These are phyloP conservation scores for Caenorhabditis remanei DNA, from an alignment of 1,140 invertebrate genomes.

Conservation along the genomic window DNA sequence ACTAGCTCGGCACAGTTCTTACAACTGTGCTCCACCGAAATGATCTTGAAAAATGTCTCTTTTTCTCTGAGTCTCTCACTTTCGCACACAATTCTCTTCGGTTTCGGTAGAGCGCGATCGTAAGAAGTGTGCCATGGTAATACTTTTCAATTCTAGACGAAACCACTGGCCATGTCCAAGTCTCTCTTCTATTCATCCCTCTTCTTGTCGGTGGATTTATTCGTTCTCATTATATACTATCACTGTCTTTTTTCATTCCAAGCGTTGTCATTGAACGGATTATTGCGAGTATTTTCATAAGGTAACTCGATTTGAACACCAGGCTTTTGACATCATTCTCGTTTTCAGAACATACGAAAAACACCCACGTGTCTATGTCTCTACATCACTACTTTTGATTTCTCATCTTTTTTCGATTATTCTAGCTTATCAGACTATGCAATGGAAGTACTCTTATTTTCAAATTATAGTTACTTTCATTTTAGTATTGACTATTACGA, in stretches of 20 bases:
- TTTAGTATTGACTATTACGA: background rate
- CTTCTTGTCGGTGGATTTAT: background rate
- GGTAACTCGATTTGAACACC: background rate
- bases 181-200: background rate
- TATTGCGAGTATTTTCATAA: background rate
- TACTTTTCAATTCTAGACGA: too few relatives aligned
- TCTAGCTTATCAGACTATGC: background rate
- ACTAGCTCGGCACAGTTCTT: too few relatives aligned
- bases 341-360: constrained; percentile 5
- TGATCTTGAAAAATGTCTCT: too few relatives aligned
- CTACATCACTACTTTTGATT: background rate
- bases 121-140: too few relatives aligned
- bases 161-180: background rate
- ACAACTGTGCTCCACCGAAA: too few relatives aligned
- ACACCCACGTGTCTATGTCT: background rate
- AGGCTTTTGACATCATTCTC: background rate
- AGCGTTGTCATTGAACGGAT: background rate
- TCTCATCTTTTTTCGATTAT: background rate
- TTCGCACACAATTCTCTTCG: too few relatives aligned
- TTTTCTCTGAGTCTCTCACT: too few relatives aligned
- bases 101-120: too few relatives aligned
- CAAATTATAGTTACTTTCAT: background rate
- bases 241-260: background rate
- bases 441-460: constrained; percentile 4
- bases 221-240: background rate